Evolutionary conservation across 2,113 vertebrate species (phyloP).

Genomic region (Hippotragus niger): DNA sequence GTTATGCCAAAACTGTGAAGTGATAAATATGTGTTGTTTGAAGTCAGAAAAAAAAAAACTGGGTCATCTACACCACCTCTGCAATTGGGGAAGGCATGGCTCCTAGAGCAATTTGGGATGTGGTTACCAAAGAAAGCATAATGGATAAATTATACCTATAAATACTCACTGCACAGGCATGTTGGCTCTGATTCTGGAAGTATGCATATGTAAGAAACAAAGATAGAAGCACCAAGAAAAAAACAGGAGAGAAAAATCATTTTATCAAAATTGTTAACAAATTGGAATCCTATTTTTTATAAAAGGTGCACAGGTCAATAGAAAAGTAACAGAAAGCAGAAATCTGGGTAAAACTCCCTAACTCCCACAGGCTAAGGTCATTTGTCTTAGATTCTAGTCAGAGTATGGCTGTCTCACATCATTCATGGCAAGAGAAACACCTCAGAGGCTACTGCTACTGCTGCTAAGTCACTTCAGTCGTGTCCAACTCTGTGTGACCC

Average conservation of each 20-base stretch:
- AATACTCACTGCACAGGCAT: not conserved
- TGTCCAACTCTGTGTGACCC: not conserved
- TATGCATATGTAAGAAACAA: not conserved
- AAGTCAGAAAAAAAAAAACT: not conserved
- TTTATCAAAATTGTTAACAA: not conserved
- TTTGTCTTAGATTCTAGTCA: not conserved
- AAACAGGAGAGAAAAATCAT: not conserved
- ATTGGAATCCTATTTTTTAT: not conserved
- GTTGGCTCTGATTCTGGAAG: not conserved
- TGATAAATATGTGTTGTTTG: not conserved
- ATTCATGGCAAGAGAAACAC: not conserved
- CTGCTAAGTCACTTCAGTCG: not conserved
- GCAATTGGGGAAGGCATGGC: not conserved
- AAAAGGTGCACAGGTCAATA: not conserved
- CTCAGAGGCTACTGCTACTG: not conserved
- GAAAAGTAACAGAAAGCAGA: not conserved
- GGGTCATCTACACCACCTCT: not conserved
- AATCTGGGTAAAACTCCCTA: not conserved
- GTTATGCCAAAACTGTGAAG: not conserved
- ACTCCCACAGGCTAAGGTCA: not conserved
- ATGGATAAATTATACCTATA: not conserved
- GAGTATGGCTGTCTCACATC: not conserved
- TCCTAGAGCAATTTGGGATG: not conserved
- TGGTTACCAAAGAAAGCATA: not conserved
- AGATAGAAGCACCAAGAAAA: not conserved